Conservation (phyloP, 2,888 invertebrate genomes). For the Cantharis rustica region DNA sequence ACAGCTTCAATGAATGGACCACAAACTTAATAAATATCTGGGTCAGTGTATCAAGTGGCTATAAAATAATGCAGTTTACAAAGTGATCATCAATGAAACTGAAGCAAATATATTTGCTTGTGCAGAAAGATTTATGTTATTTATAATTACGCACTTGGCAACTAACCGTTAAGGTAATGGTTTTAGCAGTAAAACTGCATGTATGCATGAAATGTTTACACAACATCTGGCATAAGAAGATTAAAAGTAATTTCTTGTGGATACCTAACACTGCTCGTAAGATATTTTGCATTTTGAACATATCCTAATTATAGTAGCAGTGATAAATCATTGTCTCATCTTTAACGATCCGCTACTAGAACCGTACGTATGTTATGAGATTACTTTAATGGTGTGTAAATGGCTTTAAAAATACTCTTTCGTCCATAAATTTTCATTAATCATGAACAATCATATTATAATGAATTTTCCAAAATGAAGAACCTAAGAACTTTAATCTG, state of each 20-base stretch:
- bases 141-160: constrained; percentile 17
- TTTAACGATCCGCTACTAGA: constrained; percentile 8
- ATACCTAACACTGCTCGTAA: constrained; percentile 6
- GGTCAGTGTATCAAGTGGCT: constrained; percentile 24
- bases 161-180: background rate
- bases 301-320: constrained; percentile 9
- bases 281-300: constrained; percentile 19
- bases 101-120: constrained; percentile 15
- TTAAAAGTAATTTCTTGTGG: background rate
- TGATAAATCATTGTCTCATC: constrained; percentile 14
- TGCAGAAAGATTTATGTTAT: constrained; percentile 25
- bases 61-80: background rate
- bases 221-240: constrained; percentile 9
- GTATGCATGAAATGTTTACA: background rate
- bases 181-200: background rate
- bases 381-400: constrained; percentile 25
- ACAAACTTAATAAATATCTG: constrained; percentile 1
- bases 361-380: constrained; percentile 14
- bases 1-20: background rate
- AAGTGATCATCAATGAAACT: constrained; percentile 8
- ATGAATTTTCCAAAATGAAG: constrained; percentile 15
- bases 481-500: background rate
- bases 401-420: constrained; percentile 15
- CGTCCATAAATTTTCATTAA: constrained; percentile 19
- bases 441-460: constrained; percentile 31